Conservation (phyloP, 1,140 invertebrate species). For the Drosophila littoralis region DNA sequence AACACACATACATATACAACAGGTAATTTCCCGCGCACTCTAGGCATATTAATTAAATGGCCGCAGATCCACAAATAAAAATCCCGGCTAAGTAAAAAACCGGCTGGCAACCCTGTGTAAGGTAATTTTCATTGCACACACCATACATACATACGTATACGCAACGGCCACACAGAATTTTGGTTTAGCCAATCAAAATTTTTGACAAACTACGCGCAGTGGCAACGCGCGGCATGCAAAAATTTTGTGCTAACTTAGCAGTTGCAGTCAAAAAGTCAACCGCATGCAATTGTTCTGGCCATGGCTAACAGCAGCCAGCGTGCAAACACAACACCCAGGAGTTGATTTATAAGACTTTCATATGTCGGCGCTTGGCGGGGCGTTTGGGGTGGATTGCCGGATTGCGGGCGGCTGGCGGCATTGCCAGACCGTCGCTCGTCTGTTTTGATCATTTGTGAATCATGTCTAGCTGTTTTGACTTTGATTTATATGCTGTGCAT, state of each 20-base stretch:
- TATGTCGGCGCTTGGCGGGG: slow-evolving; percentile 45
- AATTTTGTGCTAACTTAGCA: slow-evolving; percentile 41
- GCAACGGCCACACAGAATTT: slow-evolving; percentile 24
- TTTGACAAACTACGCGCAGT: slow-evolving; percentile 48
- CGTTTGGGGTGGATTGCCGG: too few relatives aligned
- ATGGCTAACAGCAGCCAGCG: background rate
- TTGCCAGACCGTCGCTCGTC: slow-evolving; percentile 16
- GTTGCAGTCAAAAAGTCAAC: slow-evolving; percentile 54
- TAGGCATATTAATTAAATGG: too few relatives aligned
- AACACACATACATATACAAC: too few relatives aligned
- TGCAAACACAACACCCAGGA: slow-evolving; percentile 29
- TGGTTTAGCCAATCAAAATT: slow-evolving; percentile 36
- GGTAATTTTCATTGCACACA: background rate
- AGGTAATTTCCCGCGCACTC: too few relatives aligned
- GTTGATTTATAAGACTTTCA: slow-evolving; percentile 80
- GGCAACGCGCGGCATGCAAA: background rate
- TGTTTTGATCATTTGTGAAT: slow-evolving; percentile 80
- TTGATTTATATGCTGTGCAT: slow-evolving; percentile 76
- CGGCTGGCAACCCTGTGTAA: background rate
- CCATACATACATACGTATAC: slow-evolving; percentile 14
- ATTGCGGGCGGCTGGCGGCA: slow-evolving; percentile 2
- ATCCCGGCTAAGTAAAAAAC: too few relatives aligned
- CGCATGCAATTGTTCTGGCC: slow-evolving; percentile 42
- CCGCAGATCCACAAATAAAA: too few relatives aligned
- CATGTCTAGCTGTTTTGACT: slow-evolving; percentile 75